These are phyloP conservation scores for Diachasmimorpha longicaudata DNA, from an alignment of 1,140 invertebrate genomes.

Conservation along the genomic window DNA sequence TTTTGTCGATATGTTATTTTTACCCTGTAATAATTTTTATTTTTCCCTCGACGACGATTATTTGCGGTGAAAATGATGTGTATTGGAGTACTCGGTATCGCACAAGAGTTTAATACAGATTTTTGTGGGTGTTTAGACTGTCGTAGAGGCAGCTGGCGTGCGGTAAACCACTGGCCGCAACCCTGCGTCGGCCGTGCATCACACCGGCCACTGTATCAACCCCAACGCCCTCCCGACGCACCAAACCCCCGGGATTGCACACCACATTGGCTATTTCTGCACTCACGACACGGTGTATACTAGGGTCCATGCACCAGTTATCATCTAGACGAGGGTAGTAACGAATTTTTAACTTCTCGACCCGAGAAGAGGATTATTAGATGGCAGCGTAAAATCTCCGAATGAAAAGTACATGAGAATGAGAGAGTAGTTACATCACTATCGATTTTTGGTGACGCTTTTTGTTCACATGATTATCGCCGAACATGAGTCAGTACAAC, in stretches of 20 bases:
- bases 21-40: not conserved
- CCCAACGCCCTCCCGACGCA: conserved; percentile 42
- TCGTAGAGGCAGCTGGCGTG: conserved; percentile 56
- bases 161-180: conserved; percentile 55
- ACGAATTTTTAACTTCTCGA: not conserved
- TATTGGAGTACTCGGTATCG: not conserved
- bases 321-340: not conserved
- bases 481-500: conserved; percentile 2
- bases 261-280: conserved; percentile 7
- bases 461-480: not conserved
- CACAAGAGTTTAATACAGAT: conserved; percentile 38
- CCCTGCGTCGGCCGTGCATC: conserved; percentile 57
- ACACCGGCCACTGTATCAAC: conserved; percentile 57
- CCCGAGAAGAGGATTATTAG: too few species aligned
- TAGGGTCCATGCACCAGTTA: not conserved
- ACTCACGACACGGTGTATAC: not conserved
- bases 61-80: not conserved
- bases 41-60: not conserved
- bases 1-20: not conserved
- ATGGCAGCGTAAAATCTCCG: too few species aligned
- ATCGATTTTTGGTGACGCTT: not conserved
- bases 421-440: not conserved
- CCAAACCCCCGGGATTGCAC: not conserved
- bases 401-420: not conserved
- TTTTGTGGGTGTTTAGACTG: conserved; percentile 51